Evolutionary conservation across 2,113 vertebrate genomes (phyloP), one percentile per base, ranked within the genome.

Genomic region (Telmatochromis sp.): DNA sequence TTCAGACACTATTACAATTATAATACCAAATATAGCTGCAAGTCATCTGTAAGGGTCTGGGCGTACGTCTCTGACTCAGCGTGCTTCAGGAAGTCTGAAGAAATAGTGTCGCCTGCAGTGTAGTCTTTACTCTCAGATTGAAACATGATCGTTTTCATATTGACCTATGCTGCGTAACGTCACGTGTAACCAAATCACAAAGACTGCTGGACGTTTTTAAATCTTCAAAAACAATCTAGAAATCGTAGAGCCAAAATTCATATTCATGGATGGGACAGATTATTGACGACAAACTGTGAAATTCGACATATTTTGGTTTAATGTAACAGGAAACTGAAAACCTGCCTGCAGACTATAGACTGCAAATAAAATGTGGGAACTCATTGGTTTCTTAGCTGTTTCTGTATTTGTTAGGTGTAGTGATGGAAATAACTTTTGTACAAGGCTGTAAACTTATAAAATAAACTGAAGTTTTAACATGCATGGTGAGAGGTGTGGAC

Each of bases 1-100:
- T 86, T 88, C 86, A 90, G 86, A 90, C 82, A 81, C 31, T 79
- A 73, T 91, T 86, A 81, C 31, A 84, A 84, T 90, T 90, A 82
- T 86, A 71, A 90, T 85, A 86, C 47, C 80, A 86, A 80, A 84
- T 84, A 78, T 35, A 87, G 82, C 86, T 15, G 23, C 19, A 42
- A 51, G 81, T 80, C 33, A 87, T 40, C 73, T 57, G 31, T 42
- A 80, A 81, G 37, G 73, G 63, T 65, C 55, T 21, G 23, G 31
- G 19, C 3, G 1, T 47, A 11, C 37, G 80, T 88, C 86, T 86
- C 19, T 84, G 75, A 80, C 83, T 80, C 35, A 58, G 23, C 10
- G 13, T 12, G 45, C 31, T 75, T 85, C 50, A 55, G 26, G 84
- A 75, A 21, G 28, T 73, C 79, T 4, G 42, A 26, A 23, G 21